Evolutionary conservation across 2,797 vertebrate genomes (phyloP), one percentile per base, ranked within the genome.

Genomic region (Bothrops alternatus): DNA sequence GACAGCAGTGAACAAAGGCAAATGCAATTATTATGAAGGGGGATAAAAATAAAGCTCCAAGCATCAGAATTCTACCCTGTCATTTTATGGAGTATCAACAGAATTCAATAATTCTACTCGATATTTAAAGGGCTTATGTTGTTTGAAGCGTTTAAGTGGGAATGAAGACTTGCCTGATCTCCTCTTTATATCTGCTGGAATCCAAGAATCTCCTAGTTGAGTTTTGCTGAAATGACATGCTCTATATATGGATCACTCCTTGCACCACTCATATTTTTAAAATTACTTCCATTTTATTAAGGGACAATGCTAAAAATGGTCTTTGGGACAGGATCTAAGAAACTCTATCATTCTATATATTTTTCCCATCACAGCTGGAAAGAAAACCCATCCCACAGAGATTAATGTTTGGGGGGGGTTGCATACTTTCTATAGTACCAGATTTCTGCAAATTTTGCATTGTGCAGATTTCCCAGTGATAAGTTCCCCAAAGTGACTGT

Each of bases 21-120:
- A 93, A 87, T 56, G 37, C 26, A 87, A 78, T 73, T 90, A 93
- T 90, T 47, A 93, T 0, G 28, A 58, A 63, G 8, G 61, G 90
- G 47, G 20, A 86, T 55, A 23, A 37, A 88, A 85, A 87, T 47
- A 61, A 87, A 58, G 78, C n/a, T 25, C 25, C 25, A 91, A 82
- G 50, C 55, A 91, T 42, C 55, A 26, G 25, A 82, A 47, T 90
- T 65, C 60, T 53, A 86, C n/a, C 6, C 53, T 23, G 78, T 18
- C 13, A 23, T 23, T 60, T 85, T 63, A 32, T 82, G 65, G 20
- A 32, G 25, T 69, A 86, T 90, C 88, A 88, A 61, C 57, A 85
- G 32, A 88, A 93, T 82, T 91, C 56, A 26, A 61, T 32, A 23
- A 88, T 42, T 88, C 90, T 25, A 61, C 50, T 86, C 53, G 4